phyloP scores from a whole-genome alignment of 1,140 invertebrate genomes.

The Calliopsis andreniformis region DNA sequence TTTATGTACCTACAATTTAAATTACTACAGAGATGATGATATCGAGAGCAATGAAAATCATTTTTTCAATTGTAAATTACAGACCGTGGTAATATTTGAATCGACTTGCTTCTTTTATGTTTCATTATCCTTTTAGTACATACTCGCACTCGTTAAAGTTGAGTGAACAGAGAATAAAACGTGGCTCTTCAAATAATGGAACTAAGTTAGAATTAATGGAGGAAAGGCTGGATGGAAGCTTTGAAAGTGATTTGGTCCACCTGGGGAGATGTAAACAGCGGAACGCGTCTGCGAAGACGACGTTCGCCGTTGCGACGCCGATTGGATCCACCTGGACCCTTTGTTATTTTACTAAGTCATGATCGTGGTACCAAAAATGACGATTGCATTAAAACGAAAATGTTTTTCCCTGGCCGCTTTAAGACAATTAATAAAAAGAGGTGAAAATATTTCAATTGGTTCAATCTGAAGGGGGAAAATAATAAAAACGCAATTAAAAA shows the following conservation, averaged over 20 bases:
- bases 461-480: too few species aligned
- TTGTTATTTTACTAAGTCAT: constrained; percentile 53
- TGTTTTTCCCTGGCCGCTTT: not conserved
- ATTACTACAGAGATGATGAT: too few species aligned
- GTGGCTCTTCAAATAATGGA: constrained; percentile 58
- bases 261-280: constrained; percentile 77
- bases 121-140: not conserved
- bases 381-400: constrained; percentile 32
- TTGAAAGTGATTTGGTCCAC: constrained; percentile 74
- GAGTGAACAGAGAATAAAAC: constrained; percentile 8
- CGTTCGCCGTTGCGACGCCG: constrained; percentile 60
- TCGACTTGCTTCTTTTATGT: not conserved
- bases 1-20: too few species aligned
- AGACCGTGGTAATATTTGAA: not conserved
- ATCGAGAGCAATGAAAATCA: too few species aligned
- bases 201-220: constrained; percentile 67
- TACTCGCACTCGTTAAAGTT: not conserved
- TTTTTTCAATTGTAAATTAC: too few species aligned
- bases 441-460: too few species aligned
- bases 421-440: too few species aligned
- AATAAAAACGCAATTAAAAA: too few species aligned
- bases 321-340: constrained; percentile 74
- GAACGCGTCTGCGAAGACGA: constrained; percentile 61
- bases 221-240: constrained; percentile 55
- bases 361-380: constrained; percentile 49